A percentile compares a stretch with the other conserved stretches of the same genome.
Conservation (phyloP, 2,113 vertebrate species). For the Pongo pygmaeus region DNA sequence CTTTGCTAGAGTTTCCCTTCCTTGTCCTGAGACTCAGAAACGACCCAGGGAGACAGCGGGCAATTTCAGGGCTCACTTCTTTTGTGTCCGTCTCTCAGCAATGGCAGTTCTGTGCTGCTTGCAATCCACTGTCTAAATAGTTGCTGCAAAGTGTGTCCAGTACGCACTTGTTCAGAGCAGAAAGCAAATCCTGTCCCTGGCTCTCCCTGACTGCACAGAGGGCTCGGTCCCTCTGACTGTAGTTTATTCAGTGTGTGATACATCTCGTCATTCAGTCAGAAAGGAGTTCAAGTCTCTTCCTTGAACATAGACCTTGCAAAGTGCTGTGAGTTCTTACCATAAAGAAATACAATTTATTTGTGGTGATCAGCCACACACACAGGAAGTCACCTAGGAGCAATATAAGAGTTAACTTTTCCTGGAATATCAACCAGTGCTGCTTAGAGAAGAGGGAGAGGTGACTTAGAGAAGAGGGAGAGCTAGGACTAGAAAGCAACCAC, state of each 20-base stretch:
- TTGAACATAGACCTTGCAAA: background rate
- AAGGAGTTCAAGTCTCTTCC: accelerated
- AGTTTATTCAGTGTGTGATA: background rate
- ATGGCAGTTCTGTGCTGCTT: too few species aligned
- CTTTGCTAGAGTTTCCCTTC: background rate
- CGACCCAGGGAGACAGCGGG: too few species aligned
- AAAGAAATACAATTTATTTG: background rate
- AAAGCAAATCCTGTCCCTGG: background rate
- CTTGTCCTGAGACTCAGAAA: background rate
- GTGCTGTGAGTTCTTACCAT: background rate
- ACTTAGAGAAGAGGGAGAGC: too few species aligned
- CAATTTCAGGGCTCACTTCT: background rate
- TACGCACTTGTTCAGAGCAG: background rate
- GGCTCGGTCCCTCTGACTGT: background rate
- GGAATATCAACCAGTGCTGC: too few species aligned
- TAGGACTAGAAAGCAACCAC: too few species aligned
- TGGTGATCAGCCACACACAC: accelerated
- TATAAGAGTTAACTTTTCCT: background rate
- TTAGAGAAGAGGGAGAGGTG: background rate
- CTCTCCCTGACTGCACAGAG: background rate
- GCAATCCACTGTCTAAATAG: background rate
- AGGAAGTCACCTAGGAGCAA: background rate
- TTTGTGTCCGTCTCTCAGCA: background rate
- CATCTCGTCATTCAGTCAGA: accelerated
- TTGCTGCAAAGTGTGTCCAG: background rate